These are phyloP conservation scores for Carpatolechia fugitivella DNA, from an alignment of 2,888 invertebrate species.

Conservation along the genomic window DNA sequence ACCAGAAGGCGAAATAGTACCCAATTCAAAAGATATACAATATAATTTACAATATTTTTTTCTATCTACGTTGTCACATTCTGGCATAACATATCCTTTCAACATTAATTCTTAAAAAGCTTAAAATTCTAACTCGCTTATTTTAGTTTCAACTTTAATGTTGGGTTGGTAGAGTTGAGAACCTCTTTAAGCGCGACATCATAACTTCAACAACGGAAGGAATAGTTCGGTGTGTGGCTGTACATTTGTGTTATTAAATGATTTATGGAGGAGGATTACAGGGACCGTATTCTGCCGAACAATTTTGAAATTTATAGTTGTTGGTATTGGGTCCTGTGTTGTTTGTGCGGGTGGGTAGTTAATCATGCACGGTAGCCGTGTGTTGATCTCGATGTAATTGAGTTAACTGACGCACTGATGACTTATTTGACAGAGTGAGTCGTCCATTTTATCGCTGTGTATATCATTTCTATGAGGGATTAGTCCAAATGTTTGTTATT, in stretches of 20 bases:
- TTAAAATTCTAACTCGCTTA: conserved; percentile 28
- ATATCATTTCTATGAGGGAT: conserved; percentile 53
- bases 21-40: conserved; percentile 31
- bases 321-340: conserved; percentile 45
- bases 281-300: conserved; percentile 39
- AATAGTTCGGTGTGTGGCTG: conserved; percentile 75
- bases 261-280: conserved; percentile 76
- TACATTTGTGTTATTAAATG: conserved; percentile 79
- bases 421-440: conserved; percentile 76
- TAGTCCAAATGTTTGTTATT: conserved; percentile 44
- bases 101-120: conserved; percentile 46
- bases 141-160: conserved; percentile 28
- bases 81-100: conserved; percentile 35
- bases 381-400: conserved; percentile 78
- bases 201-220: conserved; percentile 66
- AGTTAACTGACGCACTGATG: conserved; percentile 77
- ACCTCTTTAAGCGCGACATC: conserved; percentile 29
- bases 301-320: conserved; percentile 50
- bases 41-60: conserved; percentile 34
- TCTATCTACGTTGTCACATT: conserved; percentile 46
- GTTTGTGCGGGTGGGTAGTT: conserved; percentile 40
- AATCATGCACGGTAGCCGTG: conserved; percentile 73
- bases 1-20: background rate
- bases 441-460: conserved; percentile 59
- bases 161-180: conserved; percentile 30